Evolutionary conservation across 2,113 vertebrate genomes (phyloP).

Genomic region (Cheilinus undulatus): DNA sequence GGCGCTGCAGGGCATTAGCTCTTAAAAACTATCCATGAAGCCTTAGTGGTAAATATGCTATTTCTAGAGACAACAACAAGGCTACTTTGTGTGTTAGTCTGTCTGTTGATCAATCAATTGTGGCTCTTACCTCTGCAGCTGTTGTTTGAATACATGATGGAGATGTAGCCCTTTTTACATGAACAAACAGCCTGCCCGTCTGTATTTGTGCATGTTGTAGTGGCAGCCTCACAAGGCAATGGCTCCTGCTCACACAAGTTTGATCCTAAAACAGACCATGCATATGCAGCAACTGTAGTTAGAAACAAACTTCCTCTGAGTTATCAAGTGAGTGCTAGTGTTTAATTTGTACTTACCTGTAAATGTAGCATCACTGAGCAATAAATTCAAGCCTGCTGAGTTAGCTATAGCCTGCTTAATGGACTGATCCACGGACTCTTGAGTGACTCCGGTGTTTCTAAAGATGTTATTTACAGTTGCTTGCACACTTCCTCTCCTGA

Average conservation of each 20-base stretch:
- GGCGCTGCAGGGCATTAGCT: slow-evolving; percentile 19
- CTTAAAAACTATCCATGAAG: neutral
- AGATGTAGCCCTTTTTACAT: slow-evolving; percentile 66
- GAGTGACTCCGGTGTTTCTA: slow-evolving; percentile 33
- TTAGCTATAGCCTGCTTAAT: slow-evolving; percentile 19
- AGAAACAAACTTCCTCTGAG: neutral
- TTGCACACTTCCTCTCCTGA: slow-evolving; percentile 79
- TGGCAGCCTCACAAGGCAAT: slow-evolving; percentile 62
- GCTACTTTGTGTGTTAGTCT: neutral
- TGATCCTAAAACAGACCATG: slow-evolving; percentile 38
- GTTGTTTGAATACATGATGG: slow-evolving; percentile 40
- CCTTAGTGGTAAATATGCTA: slow-evolving; percentile 2
- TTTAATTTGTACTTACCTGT: slow-evolving; percentile 21
- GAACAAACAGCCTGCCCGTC: slow-evolving; percentile 38
- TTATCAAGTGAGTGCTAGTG: neutral
- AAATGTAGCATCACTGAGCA: slow-evolving; percentile 38
- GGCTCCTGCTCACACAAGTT: slow-evolving; percentile 43
- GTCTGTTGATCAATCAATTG: too few relatives aligned
- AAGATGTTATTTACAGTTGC: slow-evolving; percentile 80
- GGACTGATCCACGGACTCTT: neutral
- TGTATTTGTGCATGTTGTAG: slow-evolving; percentile 32
- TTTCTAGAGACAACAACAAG: too few relatives aligned
- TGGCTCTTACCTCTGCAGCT: slow-evolving; percentile 74
- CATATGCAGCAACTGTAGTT: neutral
- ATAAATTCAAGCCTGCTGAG: accelerated